Conservation (phyloP, 2,113 vertebrate species). For the Podocnemis expansa region DNA sequence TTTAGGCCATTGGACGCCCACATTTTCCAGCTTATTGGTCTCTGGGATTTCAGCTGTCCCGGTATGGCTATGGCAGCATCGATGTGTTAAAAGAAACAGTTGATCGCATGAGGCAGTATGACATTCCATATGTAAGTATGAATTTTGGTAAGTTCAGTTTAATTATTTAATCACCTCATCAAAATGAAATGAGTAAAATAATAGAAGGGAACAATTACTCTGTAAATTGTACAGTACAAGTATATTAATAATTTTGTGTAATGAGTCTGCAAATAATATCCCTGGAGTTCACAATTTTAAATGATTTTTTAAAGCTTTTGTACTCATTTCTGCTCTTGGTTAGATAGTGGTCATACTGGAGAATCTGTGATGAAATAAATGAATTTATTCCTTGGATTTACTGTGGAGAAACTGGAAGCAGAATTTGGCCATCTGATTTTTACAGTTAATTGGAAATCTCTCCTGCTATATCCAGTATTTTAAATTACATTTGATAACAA, state of each 20-base stretch:
- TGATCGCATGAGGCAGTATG: conserved; percentile 77
- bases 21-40: conserved; percentile 90
- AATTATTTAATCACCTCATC: not conserved
- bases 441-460: not conserved
- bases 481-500: not conserved
- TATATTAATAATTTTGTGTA: not conserved
- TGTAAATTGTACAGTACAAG: not conserved
- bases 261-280: not conserved
- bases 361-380: not conserved
- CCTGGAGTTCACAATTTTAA: not conserved
- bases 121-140: conserved; percentile 84
- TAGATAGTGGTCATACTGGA: accelerated
- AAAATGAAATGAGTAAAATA: not conserved
- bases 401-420: not conserved
- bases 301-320: not conserved
- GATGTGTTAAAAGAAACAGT: conserved; percentile 80
- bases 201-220: not conserved
- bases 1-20: conserved; percentile 79
- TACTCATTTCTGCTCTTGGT: not conserved
- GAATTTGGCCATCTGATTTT: not conserved
- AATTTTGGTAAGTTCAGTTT: not conserved
- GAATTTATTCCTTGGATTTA: not conserved
- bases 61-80: conserved; percentile 84
- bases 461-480: not conserved
- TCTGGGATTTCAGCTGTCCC: conserved; percentile 89